Evolutionary conservation across 2,888 invertebrate species (phyloP), one percentile per base, ranked within the genome.

Genomic region (Pseudococcus jackbeardsleyi): DNA sequence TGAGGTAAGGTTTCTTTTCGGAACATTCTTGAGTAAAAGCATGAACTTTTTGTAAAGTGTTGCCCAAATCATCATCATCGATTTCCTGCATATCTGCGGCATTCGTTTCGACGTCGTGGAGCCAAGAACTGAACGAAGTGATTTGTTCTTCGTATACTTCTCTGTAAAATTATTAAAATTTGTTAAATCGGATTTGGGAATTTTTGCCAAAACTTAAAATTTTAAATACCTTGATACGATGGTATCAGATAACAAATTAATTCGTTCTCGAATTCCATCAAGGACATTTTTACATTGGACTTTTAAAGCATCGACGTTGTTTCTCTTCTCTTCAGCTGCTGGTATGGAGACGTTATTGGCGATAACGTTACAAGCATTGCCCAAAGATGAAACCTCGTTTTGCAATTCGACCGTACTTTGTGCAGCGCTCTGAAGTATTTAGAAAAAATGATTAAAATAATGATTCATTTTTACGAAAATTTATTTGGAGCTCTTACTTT

Each of bases 101-200:
- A 90, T 95, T 95, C 50, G 94, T 59, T 64, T 90, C 89, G 46
- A 90, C 72, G 22, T 89, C 89, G 72, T 88, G 89, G 91, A 97
- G 94, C 96, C 96, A 97, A 90, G 95, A 95, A 54, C 95, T 94
- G 90, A 97, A 96, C 90, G 95, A 95, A 0, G 94, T 94, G 89
- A 97, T 92, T 91, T 95, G 96, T 9, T 95, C 94, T 91, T 95
- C 94, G 90, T 97, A 96, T 91, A 97, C 97, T 92, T 97, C 97
- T 89, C 95, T 91, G 89, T 88, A 26, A 26, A 84, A 54, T 1
- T 64, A 22, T 39, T 48, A 17, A 85, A 54, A 77, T n/a, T 22
- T 19, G 64, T 46, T 46, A 50, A 15, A 64, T 72, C 33, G 7
- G 59, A 72, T n/a, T 84, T 12, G 17, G 42, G 48, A 87, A 79